Conservation (phyloP, 2,797 vertebrate genomes). For the Alexandromys oeconomus region DNA sequence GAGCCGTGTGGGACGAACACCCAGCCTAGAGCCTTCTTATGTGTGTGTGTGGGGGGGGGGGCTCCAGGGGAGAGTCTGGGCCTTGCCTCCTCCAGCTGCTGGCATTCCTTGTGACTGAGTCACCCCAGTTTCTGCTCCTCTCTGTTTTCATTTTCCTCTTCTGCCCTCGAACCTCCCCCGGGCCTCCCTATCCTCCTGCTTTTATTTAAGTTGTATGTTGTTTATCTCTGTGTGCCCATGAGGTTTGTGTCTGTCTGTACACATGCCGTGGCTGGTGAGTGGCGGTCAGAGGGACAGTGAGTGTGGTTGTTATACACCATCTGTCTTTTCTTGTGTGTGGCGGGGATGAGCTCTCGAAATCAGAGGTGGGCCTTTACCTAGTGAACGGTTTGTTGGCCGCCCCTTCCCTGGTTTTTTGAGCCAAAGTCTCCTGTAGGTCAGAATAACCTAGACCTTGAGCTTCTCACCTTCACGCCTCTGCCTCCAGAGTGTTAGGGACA, state of each 20-base stretch:
- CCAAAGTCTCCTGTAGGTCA: background rate
- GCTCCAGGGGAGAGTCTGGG: background rate
- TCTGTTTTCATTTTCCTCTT: background rate
- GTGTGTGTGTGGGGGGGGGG: too few species aligned
- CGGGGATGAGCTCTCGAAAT: background rate
- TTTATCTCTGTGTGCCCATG: background rate
- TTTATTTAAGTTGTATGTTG: background rate
- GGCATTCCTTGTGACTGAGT: background rate
- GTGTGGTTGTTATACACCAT: background rate
- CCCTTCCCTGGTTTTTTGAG: background rate
- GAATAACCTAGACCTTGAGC: background rate
- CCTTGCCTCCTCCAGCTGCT: background rate
- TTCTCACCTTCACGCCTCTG: background rate
- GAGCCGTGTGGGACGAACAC: background rate
- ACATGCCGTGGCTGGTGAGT: background rate
- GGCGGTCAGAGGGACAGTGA: background rate
- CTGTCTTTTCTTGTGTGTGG: fast-evolving
- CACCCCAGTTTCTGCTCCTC: background rate
- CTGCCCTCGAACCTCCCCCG: background rate
- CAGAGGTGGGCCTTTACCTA: background rate
- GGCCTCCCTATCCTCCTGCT: background rate
- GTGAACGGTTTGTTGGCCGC: background rate
- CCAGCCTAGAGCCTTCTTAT: background rate
- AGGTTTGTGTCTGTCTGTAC: background rate
- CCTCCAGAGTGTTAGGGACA: background rate